Evolutionary conservation across 2,113 vertebrate species (phyloP), one percentile per base, ranked within the genome.

Genomic region (Marcusenius ussheri): DNA sequence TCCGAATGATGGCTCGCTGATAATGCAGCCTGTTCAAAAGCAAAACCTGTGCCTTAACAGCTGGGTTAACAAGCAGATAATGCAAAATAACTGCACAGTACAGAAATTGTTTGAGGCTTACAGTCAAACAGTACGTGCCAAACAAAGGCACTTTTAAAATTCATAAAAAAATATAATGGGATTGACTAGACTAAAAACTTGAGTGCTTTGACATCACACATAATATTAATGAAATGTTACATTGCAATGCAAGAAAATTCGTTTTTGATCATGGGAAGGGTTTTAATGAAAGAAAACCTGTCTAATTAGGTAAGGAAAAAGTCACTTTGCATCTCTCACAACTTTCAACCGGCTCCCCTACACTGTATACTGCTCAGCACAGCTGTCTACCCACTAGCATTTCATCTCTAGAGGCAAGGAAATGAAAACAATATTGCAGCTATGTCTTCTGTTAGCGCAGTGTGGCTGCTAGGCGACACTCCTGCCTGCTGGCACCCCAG

Each of bases 381-480:
- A 11, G 31, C 74, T 2, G 35, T 42, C 35, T 42, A 17, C 35
- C 74, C n/a, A 39, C 74, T 42, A 80, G 74, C 35, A 80, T 80
- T 80, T 80, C 31, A 42, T 19, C 35, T 42, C 35, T 42, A 19
- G 15, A 84, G 45, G 45, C 39, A 45, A 47, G 45, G 1, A 11
- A 47, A 56, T 27, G 50, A 87, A 35, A 87, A 53, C 27, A 51
- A 56, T 87, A 35, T 35, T 87, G 89, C 24, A 53, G 51, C 51
- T 49, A 39, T 47, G 35, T 92, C 91, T 77, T 92, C 90, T 45
- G 89, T 42, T 88, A 83, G 89, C 92, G 74, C 91, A 89, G 87
- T 91, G 74, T 92, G 87, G 92, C 92, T 91, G 88, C 88, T 87
- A 89, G 74, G 91, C 89, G 93, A 94, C 88, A 94, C 94, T 42